phyloP scores from a whole-genome alignment of 2,888 invertebrate species.

The Hypolimnas misippus region DNA sequence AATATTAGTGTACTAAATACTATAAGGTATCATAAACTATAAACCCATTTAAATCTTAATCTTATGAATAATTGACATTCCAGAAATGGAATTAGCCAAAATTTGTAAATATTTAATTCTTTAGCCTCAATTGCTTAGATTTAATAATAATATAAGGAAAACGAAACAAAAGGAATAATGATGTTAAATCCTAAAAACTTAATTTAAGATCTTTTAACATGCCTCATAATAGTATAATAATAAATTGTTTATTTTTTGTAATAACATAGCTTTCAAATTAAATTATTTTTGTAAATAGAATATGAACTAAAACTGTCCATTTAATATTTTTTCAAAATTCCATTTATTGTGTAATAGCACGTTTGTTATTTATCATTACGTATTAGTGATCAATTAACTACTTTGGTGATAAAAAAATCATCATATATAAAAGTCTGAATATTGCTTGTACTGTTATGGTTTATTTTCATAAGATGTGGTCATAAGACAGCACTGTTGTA shows the following conservation, averaged over 20 bases:
- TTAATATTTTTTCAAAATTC: background rate
- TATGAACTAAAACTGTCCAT: background rate
- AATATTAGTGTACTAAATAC: conserved; percentile 55
- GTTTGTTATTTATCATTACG: background rate
- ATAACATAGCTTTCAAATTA: conserved; percentile 8
- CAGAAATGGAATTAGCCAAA: conserved; percentile 73
- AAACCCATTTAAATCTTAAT: conserved; percentile 53
- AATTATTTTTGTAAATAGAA: conserved; percentile 12
- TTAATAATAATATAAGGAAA: conserved; percentile 27
- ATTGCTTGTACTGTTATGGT: conserved; percentile 1
- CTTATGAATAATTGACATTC: conserved; percentile 66
- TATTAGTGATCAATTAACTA: conserved; percentile 2
- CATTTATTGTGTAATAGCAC: conserved; percentile 2
- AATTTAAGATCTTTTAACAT: conserved; percentile 48
- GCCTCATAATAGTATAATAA: conserved; percentile 45
- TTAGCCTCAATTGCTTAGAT: conserved; percentile 43
- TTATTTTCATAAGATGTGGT: conserved; percentile 21
- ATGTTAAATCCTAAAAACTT: conserved; percentile 43
- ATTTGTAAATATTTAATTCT: conserved; percentile 51
- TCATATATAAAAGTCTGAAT: conserved; percentile 5
- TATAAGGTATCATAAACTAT: conserved; percentile 52
- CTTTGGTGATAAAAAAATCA: conserved; percentile 5
- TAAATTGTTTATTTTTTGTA: conserved; percentile 24
- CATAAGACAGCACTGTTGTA: conserved; percentile 25
- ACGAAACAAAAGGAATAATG: conserved; percentile 22